A percentile compares a stretch with the other conserved stretches of the same genome.
phyloP scores from a whole-genome alignment of 2,888 invertebrate species.

The Meloe dianella region DNA sequence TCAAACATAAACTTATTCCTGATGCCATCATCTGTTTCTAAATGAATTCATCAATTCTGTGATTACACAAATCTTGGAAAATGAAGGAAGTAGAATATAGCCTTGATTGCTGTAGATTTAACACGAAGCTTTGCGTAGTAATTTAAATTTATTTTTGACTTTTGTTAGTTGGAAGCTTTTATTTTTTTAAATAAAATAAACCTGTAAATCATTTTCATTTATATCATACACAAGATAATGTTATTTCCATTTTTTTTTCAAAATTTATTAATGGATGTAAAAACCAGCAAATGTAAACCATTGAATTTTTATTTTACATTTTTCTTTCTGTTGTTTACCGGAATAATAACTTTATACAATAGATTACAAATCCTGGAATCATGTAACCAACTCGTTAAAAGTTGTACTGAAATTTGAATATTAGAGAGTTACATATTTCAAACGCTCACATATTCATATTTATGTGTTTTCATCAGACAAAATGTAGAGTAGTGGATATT shows the following conservation, averaged over 20 bases:
- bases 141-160: neutral
- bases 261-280: too few species aligned
- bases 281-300: too few species aligned
- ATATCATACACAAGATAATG: neutral
- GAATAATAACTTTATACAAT: neutral
- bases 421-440: neutral
- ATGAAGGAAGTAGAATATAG: neutral
- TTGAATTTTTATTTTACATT: neutral
- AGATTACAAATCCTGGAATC: neutral
- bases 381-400: neutral
- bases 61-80: neutral
- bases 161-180: neutral
- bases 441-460: neutral
- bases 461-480: neutral
- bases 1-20: neutral
- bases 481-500: neutral
- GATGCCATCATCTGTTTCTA: neutral
- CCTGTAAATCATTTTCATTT: too few species aligned
- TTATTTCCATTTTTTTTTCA: neutral
- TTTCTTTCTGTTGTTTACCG: neutral
- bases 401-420: neutral
- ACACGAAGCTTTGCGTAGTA: neutral
- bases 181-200: too few species aligned
- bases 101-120: neutral
- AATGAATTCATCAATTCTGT: neutral